Evolutionary conservation across 53 echinoderm and acorn worm species (phyloP).

Genomic region (Holothuria leucospilota): DNA sequence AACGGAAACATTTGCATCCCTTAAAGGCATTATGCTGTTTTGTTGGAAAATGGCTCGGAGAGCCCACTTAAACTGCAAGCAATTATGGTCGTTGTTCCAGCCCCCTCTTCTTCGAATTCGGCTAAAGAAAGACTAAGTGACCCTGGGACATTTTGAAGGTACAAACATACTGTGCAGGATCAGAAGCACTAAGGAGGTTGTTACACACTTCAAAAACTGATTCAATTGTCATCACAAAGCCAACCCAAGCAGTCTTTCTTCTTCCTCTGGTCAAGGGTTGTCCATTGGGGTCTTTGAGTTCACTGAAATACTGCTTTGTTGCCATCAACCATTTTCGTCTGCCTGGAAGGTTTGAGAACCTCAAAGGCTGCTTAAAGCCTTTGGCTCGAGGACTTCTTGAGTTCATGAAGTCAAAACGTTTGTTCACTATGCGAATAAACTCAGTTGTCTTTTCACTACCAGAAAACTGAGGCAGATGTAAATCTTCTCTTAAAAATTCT

Average conservation of each 20-base stretch:
- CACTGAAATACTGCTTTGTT: no score
- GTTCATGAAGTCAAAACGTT: conserved; percentile 57
- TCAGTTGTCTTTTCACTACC: conserved; percentile 62
- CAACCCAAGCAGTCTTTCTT: conserved; percentile 3
- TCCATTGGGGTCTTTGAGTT: no score
- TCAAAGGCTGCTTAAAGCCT: conserved; percentile 27
- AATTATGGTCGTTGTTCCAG: conserved; percentile 66
- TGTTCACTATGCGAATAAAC: conserved; percentile 60
- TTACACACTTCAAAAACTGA: conserved; percentile 51
- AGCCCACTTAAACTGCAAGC: conserved; percentile 65
- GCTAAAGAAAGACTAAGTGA: conserved; percentile 63
- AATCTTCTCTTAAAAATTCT: conserved; percentile 61
- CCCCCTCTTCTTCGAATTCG: conserved; percentile 59
- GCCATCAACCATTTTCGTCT: no score
- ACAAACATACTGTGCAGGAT: conserved; percentile 54
- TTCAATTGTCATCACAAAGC: conserved; percentile 56
- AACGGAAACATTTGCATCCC: no score
- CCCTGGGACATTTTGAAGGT: conserved; percentile 60
- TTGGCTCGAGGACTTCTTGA: not conserved
- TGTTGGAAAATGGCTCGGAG: conserved; percentile 46
- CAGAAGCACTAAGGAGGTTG: conserved; percentile 25
- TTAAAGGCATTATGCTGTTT: no score
- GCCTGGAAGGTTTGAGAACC: not conserved
- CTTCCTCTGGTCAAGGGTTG: no score
- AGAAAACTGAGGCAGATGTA: conserved; percentile 38